Conservation (phyloP, 2,888 invertebrate species). For the Sinodicranocentrus sp. region DNA sequence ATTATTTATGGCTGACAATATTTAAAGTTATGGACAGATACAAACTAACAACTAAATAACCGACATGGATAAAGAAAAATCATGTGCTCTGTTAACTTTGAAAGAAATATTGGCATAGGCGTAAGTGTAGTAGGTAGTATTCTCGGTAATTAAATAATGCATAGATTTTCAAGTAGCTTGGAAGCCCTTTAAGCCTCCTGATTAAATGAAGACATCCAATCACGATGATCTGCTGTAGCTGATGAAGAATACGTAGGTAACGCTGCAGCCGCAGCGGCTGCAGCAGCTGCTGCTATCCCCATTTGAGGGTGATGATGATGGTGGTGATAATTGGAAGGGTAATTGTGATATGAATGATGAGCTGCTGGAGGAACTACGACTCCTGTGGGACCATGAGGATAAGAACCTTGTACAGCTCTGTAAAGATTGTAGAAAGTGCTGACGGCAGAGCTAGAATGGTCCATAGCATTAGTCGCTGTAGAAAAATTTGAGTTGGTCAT, state of each 20-base stretch:
- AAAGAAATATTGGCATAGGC: no score
- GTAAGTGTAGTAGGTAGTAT: no score
- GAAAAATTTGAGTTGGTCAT: constrained; percentile 53
- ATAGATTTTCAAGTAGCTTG: no score
- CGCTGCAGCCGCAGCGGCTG: constrained; percentile 50
- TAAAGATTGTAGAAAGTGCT: constrained; percentile 72
- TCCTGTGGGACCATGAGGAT: constrained; percentile 54
- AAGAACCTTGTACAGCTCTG: constrained; percentile 64
- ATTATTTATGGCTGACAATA: no score
- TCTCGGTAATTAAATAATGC: no score
- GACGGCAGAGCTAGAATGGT: constrained; percentile 60
- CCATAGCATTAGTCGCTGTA: constrained; percentile 28
- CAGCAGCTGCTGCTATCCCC: constrained; percentile 59
- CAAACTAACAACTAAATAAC: no score
- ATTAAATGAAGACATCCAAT: constrained; percentile 62
- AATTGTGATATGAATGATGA: constrained; percentile 64
- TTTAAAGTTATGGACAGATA: no score
- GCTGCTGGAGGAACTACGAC: constrained; percentile 63
- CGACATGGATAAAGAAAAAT: no score
- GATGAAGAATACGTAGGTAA: constrained; percentile 38
- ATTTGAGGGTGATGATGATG: constrained; percentile 55
- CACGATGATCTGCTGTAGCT: constrained; percentile 39
- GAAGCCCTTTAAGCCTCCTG: constrained; percentile 60
- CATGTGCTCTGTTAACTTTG: no score
- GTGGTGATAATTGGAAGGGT: constrained; percentile 67